Conservation (phyloP, 2,888 invertebrate species). For the Ashinkailepas kermadecensis region DNA sequence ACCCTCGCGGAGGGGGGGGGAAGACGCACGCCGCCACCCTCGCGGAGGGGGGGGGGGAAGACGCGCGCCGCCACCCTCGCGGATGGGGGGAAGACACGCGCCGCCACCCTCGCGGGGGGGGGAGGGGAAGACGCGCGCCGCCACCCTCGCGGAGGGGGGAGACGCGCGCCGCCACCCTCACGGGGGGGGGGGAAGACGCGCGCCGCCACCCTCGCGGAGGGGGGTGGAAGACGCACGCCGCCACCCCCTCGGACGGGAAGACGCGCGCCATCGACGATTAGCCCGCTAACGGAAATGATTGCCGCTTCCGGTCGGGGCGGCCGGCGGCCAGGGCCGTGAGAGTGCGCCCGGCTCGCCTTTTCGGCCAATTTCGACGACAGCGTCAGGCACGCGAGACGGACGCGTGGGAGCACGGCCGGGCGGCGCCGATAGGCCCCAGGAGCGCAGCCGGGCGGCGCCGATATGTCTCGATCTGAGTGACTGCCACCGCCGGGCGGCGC, state of each 20-base stretch:
- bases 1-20: too few relatives aligned
- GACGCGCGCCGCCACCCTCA: background rate
- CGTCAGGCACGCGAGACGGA: background rate
- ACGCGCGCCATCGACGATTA: background rate
- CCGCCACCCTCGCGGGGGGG: background rate
- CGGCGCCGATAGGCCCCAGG: background rate
- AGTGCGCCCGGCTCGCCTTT: too few relatives aligned
- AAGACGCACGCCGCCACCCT: background rate
- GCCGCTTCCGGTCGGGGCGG: constrained; percentile 1
- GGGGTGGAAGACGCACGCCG: background rate
- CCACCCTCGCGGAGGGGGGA: too few relatives aligned
- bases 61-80: constrained; percentile 4
- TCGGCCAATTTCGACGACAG: background rate
- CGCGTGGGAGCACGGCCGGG: background rate
- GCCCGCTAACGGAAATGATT: constrained; percentile 17
- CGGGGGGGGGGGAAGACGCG: too few relatives aligned
- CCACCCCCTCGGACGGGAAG: background rate
- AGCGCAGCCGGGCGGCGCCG: too few relatives aligned
- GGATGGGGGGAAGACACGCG: background rate
- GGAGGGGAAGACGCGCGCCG: background rate
- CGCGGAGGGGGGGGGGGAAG: background rate
- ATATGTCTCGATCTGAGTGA: too few relatives aligned
- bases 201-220: background rate
- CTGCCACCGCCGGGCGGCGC: too few relatives aligned
- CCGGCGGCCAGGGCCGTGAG: background rate